Evolutionary conservation across 1,140 invertebrate species (phyloP).

Genomic region (Apis dorsata): DNA sequence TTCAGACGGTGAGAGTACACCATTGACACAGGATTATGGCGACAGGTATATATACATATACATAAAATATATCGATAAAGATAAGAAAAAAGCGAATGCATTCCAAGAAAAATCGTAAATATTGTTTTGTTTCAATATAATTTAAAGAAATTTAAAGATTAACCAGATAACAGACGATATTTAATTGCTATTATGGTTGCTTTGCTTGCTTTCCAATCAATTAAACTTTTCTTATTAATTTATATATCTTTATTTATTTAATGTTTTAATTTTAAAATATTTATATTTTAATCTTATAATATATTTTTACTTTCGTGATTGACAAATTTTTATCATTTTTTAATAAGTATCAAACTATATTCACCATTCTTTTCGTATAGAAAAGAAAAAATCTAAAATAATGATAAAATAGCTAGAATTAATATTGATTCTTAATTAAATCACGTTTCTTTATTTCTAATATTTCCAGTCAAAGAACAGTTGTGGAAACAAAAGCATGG

Average conservation of each 20-base stretch:
- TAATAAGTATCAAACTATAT: too few species aligned
- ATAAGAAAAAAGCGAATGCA: not conserved
- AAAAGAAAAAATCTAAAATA: too few species aligned
- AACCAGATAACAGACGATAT: not conserved
- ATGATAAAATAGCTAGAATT: not conserved
- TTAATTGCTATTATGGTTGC: not conserved
- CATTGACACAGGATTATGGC: conserved; percentile 91
- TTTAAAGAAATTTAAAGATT: not conserved
- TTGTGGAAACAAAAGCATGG: conserved; percentile 95
- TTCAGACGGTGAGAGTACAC: conserved; percentile 91
- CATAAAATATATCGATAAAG: too few species aligned
- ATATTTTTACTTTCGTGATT: too few species aligned
- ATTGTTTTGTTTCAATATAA: not conserved
- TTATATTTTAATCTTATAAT: too few species aligned
- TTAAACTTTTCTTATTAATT: too few species aligned
- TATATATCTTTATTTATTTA: too few species aligned
- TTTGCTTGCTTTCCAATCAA: too few species aligned
- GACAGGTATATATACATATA: conserved; percentile 84
- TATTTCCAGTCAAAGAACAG: conserved; percentile 87
- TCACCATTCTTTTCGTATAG: too few species aligned
- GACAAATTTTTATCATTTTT: too few species aligned
- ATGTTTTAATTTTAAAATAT: too few species aligned
- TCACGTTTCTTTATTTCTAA: conserved; percentile 13
- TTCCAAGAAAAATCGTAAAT: not conserved
- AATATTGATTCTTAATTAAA: not conserved